Evolutionary conservation across 2,797 vertebrate species (phyloP), one percentile per base, ranked within the genome.

Genomic region (Centroberyx gerrardi): DNA sequence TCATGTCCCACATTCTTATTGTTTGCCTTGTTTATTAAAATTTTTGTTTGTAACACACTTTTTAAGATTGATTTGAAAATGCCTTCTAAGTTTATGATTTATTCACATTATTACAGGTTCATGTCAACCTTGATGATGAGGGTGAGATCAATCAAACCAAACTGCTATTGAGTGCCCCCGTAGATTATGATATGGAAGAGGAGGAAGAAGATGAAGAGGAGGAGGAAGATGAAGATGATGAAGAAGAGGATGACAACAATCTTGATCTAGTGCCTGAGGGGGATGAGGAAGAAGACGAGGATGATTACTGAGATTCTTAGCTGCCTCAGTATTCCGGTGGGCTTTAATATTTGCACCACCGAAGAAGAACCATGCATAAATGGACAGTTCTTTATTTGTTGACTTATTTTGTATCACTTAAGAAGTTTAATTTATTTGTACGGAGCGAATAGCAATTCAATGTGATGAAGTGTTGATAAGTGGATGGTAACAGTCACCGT

Each of bases 111-210:
- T 76, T 77, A 62, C 74, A 97, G 96, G 80, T 81, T 88, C 87
- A 75, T 64, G 73, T 95, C 75, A 96, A 97, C 80, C 96, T 97
- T 72, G 98, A 99, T 80, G 95, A 99, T n/a, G 97, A 97, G 90
- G 93, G 87, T 1, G 95, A 96, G 48, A 99, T 99, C 92, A 99
- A 99, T 87, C 96, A 96, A 87, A 99, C 97, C 0, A 93, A 97
- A 76, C 90, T 99, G 75, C 95, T 97, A 67, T 88, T 99, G 54
- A 93, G 95, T 69, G 88, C 93, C 2, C 90, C 91, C 10, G 85
- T 72, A 58, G 92, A 95, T 87, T 93, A 89, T 67, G 91, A 93
- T 51, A 94, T 95, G 94, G 95, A 96, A 60, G 94, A 95, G 9
- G 95, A 96, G 1, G 94, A 95, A 0, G 94, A 94, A 0, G 94